phyloP scores from a whole-genome alignment of 2,797 vertebrate species.

The Lepidocolaptes lacrymiger region DNA sequence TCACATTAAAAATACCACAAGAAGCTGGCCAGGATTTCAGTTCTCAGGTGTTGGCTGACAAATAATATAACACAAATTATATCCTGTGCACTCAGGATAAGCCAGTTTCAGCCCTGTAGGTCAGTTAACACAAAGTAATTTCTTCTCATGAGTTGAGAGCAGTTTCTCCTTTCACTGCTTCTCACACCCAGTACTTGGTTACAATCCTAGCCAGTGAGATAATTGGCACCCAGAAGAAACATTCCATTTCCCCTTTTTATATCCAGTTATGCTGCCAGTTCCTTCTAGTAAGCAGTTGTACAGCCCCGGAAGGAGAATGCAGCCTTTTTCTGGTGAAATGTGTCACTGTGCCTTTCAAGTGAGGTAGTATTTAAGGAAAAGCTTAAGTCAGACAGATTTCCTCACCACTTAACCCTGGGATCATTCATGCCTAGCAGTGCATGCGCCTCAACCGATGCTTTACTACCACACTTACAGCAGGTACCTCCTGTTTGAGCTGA shows the following conservation, averaged over 20 bases:
- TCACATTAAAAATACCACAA: neutral
- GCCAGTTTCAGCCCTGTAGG: neutral
- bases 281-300: constrained; percentile 39
- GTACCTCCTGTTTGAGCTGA: neutral
- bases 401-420: neutral
- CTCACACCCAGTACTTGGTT: constrained; percentile 54
- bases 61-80: neutral
- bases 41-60: neutral
- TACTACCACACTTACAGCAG: neutral
- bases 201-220: constrained; percentile 71
- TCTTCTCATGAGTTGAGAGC: constrained; percentile 5
- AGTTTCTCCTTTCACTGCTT: constrained; percentile 43
- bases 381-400: neutral
- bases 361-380: constrained; percentile 33
- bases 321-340: constrained; percentile 30
- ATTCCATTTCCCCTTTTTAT: constrained; percentile 68
- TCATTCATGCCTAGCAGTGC: neutral
- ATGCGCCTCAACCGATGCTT: neutral
- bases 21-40: neutral
- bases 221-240: constrained; percentile 59
- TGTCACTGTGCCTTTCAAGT: neutral
- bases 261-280: constrained; percentile 59
- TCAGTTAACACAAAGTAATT: constrained; percentile 28
- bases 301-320: constrained; percentile 21
- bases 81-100: neutral